Conservation (phyloP, 2,797 vertebrate species). For the Labroides dimidiatus region DNA sequence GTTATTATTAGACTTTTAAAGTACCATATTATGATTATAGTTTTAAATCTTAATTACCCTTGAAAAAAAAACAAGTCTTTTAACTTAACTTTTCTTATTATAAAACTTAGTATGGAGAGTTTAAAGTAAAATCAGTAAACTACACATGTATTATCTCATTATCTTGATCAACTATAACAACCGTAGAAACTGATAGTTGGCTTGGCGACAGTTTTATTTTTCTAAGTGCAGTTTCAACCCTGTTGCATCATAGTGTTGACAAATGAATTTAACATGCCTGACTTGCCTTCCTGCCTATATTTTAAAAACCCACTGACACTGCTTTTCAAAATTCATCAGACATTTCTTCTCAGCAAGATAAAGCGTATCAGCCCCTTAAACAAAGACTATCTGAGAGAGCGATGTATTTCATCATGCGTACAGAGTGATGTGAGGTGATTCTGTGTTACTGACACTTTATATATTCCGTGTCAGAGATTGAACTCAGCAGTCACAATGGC, state of each 20-base stretch:
- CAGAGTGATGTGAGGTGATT: conserved; percentile 42
- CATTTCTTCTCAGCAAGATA: conserved; percentile 19
- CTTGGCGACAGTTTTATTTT: conserved; percentile 40
- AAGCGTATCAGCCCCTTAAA: conserved; percentile 48
- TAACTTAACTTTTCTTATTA: background rate
- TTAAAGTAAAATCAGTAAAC: background rate
- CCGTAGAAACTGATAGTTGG: conserved; percentile 24
- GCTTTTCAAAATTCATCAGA: conserved; percentile 26
- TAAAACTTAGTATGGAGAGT: background rate
- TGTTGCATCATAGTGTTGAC: conserved; percentile 73
- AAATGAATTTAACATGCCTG: conserved; percentile 63
- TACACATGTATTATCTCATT: conserved; percentile 10
- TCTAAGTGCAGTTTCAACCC: conserved; percentile 56
- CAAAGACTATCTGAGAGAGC: conserved; percentile 40
- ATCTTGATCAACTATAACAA: conserved; percentile 30
- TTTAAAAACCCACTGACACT: conserved; percentile 51
- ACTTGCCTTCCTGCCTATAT: conserved; percentile 38
- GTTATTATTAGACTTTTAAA: conserved; percentile 3
- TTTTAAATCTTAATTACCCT: background rate
- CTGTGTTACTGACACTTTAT: conserved; percentile 48
- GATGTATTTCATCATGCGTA: conserved; percentile 56
- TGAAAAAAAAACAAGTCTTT: background rate
- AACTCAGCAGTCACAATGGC: conserved; percentile 76
- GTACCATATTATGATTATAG: background rate
- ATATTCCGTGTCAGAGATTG: conserved; percentile 63